Evolutionary conservation across 2,797 vertebrate species (phyloP).

Genomic region (Eulemur rubriventer): DNA sequence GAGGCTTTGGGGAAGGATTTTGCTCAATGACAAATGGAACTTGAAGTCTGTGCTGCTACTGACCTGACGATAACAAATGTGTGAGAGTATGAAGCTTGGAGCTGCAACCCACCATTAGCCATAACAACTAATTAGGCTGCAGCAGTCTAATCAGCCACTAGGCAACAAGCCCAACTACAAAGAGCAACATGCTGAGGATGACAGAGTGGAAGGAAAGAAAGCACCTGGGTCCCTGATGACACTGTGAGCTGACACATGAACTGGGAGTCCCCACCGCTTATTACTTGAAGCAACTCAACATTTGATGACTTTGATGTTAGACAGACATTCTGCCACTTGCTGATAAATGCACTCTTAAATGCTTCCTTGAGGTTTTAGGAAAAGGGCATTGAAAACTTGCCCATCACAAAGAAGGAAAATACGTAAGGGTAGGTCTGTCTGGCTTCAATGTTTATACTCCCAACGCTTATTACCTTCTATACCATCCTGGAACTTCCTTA

Average conservation of each 20-base stretch:
- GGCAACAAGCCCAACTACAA: not conserved
- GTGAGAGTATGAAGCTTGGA: not conserved
- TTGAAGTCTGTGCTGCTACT: not conserved
- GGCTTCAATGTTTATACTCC: rapidly evolving
- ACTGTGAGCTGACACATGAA: not conserved
- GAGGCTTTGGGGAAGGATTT: not conserved
- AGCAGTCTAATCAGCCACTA: not conserved
- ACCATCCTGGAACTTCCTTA: not conserved
- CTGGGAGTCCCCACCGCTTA: not conserved
- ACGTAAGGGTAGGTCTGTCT: not conserved
- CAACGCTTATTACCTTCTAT: not conserved
- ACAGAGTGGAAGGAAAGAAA: not conserved
- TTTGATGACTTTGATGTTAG: not conserved
- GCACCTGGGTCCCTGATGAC: not conserved
- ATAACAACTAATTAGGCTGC: not conserved
- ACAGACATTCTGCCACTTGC: not conserved
- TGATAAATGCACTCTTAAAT: not conserved
- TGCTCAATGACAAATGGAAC: not conserved
- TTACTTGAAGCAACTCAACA: not conserved
- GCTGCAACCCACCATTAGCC: not conserved
- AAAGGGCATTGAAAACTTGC: not conserved
- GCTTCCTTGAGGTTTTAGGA: not conserved
- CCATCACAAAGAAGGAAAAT: not conserved
- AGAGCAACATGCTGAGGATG: not conserved
- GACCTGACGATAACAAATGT: not conserved